Evolutionary conservation across 92 coral and sea anemone species (phyloP).

Genomic region (Parazoanthus atlanticus): DNA sequence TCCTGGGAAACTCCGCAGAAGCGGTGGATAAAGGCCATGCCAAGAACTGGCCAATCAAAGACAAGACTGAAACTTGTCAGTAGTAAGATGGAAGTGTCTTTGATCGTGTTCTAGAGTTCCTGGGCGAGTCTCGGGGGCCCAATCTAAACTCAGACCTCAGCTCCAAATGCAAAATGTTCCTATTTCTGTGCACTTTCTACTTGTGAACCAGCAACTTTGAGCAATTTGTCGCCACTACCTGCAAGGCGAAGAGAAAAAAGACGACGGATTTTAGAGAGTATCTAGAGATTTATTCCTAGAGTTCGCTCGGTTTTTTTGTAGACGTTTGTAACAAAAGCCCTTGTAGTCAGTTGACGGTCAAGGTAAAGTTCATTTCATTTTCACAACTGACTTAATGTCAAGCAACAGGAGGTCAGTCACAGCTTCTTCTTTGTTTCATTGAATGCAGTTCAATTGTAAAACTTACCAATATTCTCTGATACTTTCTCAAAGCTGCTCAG

Average conservation of each 20-base stretch:
- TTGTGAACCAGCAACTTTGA: conserved; percentile 98
- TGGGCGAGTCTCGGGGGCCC: not conserved
- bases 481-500: conserved; percentile 95
- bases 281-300: not conserved
- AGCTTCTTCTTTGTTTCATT: too few species aligned
- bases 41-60: not conserved
- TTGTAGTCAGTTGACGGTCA: too few species aligned
- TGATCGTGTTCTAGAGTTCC: not conserved
- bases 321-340: too few species aligned
- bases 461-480: conserved; percentile 90
- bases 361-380: too few species aligned
- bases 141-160: conserved; percentile 1
- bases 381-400: not conserved
- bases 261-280: not conserved
- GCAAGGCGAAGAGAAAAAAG: not conserved
- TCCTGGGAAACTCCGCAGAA: not conserved
- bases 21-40: not conserved
- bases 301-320: not conserved
- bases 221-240: conserved; percentile 93
- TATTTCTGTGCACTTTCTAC: conserved; percentile 95
- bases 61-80: not conserved
- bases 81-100: not conserved
- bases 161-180: not conserved
- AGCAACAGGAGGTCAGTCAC: not conserved
- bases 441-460: too few species aligned